Percentiles rank a stretch among this genome's conserved stretches.
Evolutionary conservation across 2,888 invertebrate genomes (phyloP).

Genomic region (Acronicta psi): DNA sequence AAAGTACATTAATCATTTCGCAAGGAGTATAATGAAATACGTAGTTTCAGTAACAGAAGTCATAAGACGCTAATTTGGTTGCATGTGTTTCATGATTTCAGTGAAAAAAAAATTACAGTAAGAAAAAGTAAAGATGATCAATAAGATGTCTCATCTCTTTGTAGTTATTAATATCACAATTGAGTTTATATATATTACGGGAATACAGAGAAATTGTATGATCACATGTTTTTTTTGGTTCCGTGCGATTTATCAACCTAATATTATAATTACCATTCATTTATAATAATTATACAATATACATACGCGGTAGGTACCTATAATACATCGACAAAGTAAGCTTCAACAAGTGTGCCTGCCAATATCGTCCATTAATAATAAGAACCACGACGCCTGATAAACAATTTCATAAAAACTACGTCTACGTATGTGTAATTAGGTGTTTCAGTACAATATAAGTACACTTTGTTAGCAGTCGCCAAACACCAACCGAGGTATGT

Average conservation of each 20-base stretch:
- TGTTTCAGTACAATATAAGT: constrained; percentile 27
- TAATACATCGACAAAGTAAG: constrained; percentile 22
- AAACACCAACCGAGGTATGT: constrained; percentile 15
- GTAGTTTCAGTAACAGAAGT: not conserved
- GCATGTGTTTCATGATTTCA: constrained; percentile 22
- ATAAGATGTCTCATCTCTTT: not conserved
- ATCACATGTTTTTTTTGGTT: too few species aligned
- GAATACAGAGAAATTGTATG: not conserved
- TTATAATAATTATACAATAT: not conserved
- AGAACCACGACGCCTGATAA: constrained; percentile 47
- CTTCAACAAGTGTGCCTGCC: constrained; percentile 43
- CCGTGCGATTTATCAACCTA: constrained; percentile 4
- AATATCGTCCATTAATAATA: constrained; percentile 34
- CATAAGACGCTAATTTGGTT: not conserved
- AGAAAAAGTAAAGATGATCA: too few species aligned
- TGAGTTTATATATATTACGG: not conserved
- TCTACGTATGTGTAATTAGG: constrained; percentile 43
- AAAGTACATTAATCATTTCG: constrained; percentile 4
- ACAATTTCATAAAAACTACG: constrained; percentile 33
- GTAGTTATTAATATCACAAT: constrained; percentile 21
- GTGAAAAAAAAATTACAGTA: not conserved
- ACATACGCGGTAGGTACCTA: too few species aligned
- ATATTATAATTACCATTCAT: constrained; percentile 12
- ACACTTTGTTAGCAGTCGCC: constrained; percentile 16
- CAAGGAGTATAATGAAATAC: not conserved